These are phyloP conservation scores for Plectrocnemia conspersa DNA, from an alignment of 1,140 invertebrate genomes.

Conservation along the genomic window DNA sequence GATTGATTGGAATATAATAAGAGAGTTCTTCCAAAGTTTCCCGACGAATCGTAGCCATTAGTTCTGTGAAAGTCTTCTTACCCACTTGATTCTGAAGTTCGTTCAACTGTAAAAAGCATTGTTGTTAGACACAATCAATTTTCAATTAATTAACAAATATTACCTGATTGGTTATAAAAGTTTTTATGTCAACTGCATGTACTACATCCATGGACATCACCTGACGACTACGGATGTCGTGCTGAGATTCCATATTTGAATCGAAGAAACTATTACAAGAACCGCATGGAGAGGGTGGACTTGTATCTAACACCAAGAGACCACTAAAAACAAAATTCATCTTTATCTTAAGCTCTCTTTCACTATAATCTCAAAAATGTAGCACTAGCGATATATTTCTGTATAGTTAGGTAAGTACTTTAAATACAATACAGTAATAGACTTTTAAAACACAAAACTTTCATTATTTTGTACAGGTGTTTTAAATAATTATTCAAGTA, in stretches of 20 bases:
- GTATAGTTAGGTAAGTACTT: too few relatives aligned
- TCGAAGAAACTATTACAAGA: conserved; percentile 25
- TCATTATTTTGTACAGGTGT: too few relatives aligned
- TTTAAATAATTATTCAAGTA: too few relatives aligned
- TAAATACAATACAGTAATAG: too few relatives aligned
- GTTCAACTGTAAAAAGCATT: conserved; percentile 55
- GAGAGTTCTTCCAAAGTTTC: conserved; percentile 64
- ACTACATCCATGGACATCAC: conserved; percentile 41
- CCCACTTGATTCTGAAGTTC: conserved; percentile 63
- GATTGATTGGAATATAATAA: conserved; percentile 51
- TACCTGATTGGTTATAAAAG: conserved; percentile 43
- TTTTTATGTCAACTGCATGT: conserved; percentile 42
- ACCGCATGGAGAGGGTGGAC: conserved; percentile 28
- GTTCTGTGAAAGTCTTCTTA: conserved; percentile 60
- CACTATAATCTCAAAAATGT: too few relatives aligned
- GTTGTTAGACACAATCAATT: too few relatives aligned
- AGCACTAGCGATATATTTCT: too few relatives aligned
- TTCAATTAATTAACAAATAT: too few relatives aligned
- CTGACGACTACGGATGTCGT: conserved; percentile 39
- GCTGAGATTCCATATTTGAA: conserved; percentile 35
- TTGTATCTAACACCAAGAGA: not conserved
- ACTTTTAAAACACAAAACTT: not conserved
- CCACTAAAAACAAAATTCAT: conserved; percentile 17
- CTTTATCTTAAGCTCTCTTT: too few relatives aligned
- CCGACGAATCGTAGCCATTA: conserved; percentile 62